Conservation (phyloP, 2,888 invertebrate genomes). For the Glomeris marginata region DNA sequence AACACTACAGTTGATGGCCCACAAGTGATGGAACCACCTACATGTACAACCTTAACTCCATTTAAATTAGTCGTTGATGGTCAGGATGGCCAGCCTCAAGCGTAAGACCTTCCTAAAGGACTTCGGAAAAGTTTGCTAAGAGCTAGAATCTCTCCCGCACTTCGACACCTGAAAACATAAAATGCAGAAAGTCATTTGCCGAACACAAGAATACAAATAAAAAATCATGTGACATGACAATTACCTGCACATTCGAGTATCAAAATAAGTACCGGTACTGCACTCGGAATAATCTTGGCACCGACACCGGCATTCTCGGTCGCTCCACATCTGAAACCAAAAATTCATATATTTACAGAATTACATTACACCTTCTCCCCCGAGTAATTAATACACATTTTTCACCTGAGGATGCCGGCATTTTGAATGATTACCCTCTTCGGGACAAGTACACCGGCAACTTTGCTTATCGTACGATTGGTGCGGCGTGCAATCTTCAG, state of each 20-base stretch:
- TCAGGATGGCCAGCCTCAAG: too few relatives aligned
- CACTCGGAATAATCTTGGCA: conserved; percentile 15
- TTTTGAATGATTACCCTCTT: conserved; percentile 11
- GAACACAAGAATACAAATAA: neutral
- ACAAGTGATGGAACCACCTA: too few relatives aligned
- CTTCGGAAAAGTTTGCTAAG: conserved; percentile 5
- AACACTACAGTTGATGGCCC: too few relatives aligned
- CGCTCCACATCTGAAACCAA: conserved; percentile 11
- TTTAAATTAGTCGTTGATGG: too few relatives aligned
- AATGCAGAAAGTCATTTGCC: neutral
- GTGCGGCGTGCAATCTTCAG: conserved; percentile 14
- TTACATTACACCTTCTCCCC: too few relatives aligned
- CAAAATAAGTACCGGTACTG: conserved; percentile 16
- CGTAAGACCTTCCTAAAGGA: neutral
- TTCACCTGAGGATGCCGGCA: conserved; percentile 14
- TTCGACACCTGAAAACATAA: conserved; percentile 8
- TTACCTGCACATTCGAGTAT: conserved; percentile 15
- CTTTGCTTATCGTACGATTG: conserved; percentile 14
- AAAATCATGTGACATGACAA: neutral
- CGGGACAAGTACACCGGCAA: conserved; percentile 13
- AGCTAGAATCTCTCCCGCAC: conserved; percentile 8
- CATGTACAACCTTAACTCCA: too few relatives aligned
- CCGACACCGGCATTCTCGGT: conserved; percentile 14
- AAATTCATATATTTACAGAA: neutral
- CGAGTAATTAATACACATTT: neutral